A percentile compares a stretch with the other conserved stretches of the same genome.
These are phyloP conservation scores for Copsychus sechellarum DNA, from an alignment of 2,113 vertebrate genomes.

Conservation along the genomic window DNA sequence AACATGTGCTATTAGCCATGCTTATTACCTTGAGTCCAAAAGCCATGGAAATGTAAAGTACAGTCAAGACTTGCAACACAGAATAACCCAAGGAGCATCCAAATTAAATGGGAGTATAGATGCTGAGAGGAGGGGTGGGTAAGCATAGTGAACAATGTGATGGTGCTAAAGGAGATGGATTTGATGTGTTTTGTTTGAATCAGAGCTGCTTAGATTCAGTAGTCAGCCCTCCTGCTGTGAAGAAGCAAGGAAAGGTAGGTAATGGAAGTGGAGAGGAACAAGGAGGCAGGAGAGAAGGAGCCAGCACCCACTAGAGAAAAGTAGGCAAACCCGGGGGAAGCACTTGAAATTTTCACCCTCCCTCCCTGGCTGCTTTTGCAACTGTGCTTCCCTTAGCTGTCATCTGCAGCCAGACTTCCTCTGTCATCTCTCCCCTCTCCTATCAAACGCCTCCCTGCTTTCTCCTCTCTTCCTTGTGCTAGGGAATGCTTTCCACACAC, in stretches of 20 bases:
- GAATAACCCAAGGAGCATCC: not conserved
- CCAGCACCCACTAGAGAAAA: not conserved
- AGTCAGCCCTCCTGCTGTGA: not conserved
- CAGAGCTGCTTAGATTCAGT: not conserved
- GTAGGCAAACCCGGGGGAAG: rapidly evolving
- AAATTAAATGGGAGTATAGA: not conserved
- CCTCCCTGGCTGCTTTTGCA: not conserved
- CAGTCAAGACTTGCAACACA: not conserved
- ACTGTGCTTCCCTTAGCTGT: not conserved
- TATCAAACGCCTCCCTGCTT: not conserved
- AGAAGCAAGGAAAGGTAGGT: not conserved
- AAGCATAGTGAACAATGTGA: not conserved
- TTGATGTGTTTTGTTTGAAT: not conserved
- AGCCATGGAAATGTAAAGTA: not conserved
- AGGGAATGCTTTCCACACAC: not conserved
- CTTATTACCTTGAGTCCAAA: not conserved
- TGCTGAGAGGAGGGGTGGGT: not conserved
- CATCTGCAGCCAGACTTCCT: not conserved
- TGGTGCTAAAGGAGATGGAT: not conserved
- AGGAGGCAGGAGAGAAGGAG: not conserved
- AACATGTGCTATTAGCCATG: not conserved
- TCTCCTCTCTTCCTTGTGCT: not conserved
- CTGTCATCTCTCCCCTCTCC: not conserved
- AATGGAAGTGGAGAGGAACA: not conserved
- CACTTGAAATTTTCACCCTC: not conserved